A percentile compares a stretch with the other conserved stretches of the same genome.
phyloP scores from a whole-genome alignment of 2,113 vertebrate genomes.

The Acinonyx jubatus region DNA sequence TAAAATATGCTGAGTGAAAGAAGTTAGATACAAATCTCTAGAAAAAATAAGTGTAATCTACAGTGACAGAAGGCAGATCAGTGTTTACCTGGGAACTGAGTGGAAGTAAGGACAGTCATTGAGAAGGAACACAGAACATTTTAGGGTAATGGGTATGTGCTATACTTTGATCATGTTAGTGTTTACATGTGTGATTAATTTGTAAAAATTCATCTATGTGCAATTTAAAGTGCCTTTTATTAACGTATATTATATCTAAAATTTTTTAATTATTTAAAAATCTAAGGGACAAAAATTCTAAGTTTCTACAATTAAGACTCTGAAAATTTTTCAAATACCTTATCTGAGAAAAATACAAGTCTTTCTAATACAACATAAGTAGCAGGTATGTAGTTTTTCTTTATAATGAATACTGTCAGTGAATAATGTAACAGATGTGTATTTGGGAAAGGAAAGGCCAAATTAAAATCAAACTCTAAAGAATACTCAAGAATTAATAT shows the following conservation, averaged over 20 bases:
- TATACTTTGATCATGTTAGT: not conserved
- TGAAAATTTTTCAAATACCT: conserved; percentile 67
- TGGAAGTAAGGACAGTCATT: not conserved
- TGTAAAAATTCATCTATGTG: not conserved
- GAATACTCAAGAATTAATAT: not conserved
- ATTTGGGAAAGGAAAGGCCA: not conserved
- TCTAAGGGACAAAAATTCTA: conserved; percentile 67
- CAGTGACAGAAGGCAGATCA: not conserved
- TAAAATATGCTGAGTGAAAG: not conserved
- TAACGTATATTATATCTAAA: not conserved
- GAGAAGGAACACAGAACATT: not conserved
- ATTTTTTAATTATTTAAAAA: not conserved
- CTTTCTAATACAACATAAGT: conserved; percentile 54
- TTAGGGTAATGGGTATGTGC: not conserved
- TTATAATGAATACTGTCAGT: conserved; percentile 44
- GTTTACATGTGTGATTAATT: not conserved
- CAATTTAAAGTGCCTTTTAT: not conserved
- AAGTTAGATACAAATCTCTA: not conserved
- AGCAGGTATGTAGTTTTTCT: conserved; percentile 61
- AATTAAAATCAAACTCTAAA: not conserved
- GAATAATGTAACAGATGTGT: conserved; percentile 57
- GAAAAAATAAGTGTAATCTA: not conserved
- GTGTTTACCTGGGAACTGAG: not conserved
- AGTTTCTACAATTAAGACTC: conserved; percentile 68
- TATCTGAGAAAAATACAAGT: conserved; percentile 67